Percentiles rank a stretch among this genome's conserved stretches.
phyloP scores from a whole-genome alignment of 2,888 invertebrate genomes.

The Oxyteleia sp. region DNA sequence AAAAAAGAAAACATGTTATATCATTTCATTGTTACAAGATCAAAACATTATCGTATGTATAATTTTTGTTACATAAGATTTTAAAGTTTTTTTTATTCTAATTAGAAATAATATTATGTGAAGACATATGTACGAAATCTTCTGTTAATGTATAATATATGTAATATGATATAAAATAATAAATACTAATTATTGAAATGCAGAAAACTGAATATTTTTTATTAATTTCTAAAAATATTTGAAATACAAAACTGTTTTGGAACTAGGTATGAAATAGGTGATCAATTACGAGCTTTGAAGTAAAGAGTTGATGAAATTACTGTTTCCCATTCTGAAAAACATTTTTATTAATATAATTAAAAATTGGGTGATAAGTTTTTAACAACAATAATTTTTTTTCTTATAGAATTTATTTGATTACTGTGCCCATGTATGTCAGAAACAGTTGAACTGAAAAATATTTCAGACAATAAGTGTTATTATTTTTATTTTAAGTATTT shows the following conservation, averaged over 20 bases:
- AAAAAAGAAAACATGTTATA: constrained; percentile 6
- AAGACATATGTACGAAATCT: constrained; percentile 10
- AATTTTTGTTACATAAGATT: constrained; percentile 4
- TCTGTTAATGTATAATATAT: constrained; percentile 34
- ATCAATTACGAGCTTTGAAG: no score
- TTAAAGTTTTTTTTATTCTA: background rate
- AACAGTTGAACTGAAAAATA: no score
- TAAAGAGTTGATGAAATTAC: no score
- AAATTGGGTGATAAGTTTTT: no score
- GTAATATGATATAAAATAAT: constrained; percentile 35
- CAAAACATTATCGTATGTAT: background rate
- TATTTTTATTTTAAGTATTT: no score
- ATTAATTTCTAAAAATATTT: background rate
- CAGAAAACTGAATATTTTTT: background rate
- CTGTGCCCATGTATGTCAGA: no score
- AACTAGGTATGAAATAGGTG: no score
- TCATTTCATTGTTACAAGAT: constrained; percentile 10
- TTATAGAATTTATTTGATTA: no score
- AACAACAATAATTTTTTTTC: no score
- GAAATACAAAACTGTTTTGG: background rate
- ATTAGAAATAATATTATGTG: background rate
- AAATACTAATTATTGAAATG: constrained; percentile 26
- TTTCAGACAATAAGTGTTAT: no score
- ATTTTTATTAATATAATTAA: no score
- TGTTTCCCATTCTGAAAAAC: no score